Base-by-base conservation (phyloP, 2,888 invertebrate genomes). In the Phalera bucephala region DNA sequence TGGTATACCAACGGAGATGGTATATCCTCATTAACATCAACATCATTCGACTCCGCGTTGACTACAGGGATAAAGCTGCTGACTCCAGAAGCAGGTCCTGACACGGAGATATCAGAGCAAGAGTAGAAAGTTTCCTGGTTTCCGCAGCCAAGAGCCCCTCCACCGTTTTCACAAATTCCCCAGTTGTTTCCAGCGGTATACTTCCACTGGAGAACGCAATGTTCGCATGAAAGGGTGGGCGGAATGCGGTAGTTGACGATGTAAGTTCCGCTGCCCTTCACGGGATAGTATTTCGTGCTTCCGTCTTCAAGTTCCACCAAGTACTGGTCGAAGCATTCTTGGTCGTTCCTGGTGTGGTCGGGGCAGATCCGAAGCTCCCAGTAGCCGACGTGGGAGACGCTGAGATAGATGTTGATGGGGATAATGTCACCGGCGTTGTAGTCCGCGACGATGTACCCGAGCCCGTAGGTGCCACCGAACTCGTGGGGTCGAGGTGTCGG, bases 181-280 rank as follows among this genome's bases (percentile, higher is more conserved):
- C 95, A 96, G 70, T 95, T 95, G 67, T 95, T 95, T 0, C 94
- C 96, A 23, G 96, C 95, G 3, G 94, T 91, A 67, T 97, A 97
- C 52, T 93, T 91, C 97, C 97, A 97, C 63, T 97, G 97, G 0
- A 97, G 84, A 0, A 97, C 93, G 64, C 97, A 97, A 64, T 95
- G 95, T 0, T 91, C 90, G 64, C 97, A 97, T 6, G 92, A 91
- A 3, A 96, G 61, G 8, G 91, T 93, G 20, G 76, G 22, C 0
- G 91, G 92, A 0, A 94, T 79, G 35, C 91, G 87, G 47, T 93
- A 93, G 31, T 91, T 91, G 25, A 94, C 91, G 46, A 93, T 92
- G 65, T 95, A 95, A 10, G 94, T 92, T 30, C 91, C 91, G 45
- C 93, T 94, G 40, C 93, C 94, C 12, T 11, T 15, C 17, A 91